phyloP scores from a whole-genome alignment of 2,113 vertebrate genomes.

The Ammodramus savannarum region DNA sequence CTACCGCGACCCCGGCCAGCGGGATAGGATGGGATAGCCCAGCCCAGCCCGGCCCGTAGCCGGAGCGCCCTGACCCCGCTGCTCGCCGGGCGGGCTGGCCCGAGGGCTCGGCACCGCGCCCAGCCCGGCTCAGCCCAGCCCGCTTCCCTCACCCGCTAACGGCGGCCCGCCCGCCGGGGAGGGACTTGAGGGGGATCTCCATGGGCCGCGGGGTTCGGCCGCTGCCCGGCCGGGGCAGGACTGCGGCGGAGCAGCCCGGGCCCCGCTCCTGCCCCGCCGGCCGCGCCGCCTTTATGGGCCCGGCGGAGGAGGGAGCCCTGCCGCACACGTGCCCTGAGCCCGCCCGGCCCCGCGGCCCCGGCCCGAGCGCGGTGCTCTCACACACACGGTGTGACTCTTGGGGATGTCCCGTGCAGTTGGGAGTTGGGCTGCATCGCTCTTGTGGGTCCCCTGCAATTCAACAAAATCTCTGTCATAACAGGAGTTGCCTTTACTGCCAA shows the following conservation, averaged over 20 bases:
- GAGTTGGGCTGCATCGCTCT: not conserved
- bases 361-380: accelerated
- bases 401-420: not conserved
- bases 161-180: not conserved
- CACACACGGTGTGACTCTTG: too few relatives aligned
- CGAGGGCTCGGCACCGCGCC: not conserved
- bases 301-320: not conserved
- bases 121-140: not conserved
- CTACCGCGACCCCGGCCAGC: not conserved
- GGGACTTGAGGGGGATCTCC: slow-evolving; percentile 8
- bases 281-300: not conserved
- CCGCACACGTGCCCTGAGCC: not conserved
- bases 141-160: not conserved
- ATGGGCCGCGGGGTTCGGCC: not conserved
- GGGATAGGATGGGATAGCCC: too few relatives aligned
- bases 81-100: not conserved
- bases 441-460: not conserved
- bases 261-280: not conserved
- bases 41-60: too few relatives aligned
- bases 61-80: not conserved
- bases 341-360: not conserved
- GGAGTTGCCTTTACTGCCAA: not conserved
- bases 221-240: not conserved
- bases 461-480: too few relatives aligned
- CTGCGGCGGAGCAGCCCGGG: accelerated